Base-by-base conservation (phyloP, 2,888 invertebrate genomes). In the Leptinotarsa haldemani region DNA sequence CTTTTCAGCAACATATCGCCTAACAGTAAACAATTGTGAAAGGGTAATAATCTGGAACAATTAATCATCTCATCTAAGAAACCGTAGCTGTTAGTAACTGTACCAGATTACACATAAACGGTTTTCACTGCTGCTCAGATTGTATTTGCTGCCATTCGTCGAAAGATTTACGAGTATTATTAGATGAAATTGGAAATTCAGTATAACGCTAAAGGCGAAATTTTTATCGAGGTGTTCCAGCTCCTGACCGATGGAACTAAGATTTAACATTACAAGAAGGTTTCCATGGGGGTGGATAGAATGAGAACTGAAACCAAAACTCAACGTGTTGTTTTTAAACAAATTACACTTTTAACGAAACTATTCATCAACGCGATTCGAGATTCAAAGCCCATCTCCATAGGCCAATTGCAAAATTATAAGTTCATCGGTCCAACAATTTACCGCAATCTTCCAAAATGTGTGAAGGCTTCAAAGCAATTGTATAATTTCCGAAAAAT, bases 1-100 rank as follows among this genome's bases (percentile, higher is more conserved):
- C 53, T 56, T 1, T 56, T 20, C 52, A 25, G 53, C 67, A 30
- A 40, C n/a, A 30, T 66, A 52, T 66, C 47, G 67, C 46, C 46
- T 68, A 68, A 68, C 68, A 58, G 68, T 68, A 68, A 58, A 68
- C 56, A 20, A 56, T 46, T 53, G 65, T 65, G 56, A 68, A 72
- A 68, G 67, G 67, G 58, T 67, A 72, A 48, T 72, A 72, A 72
- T 72, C 72, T 72, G 50, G 16, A 72, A 68, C 67, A 63, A 72
- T 72, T 72, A 72, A 72, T 72, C 72, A 72, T 68, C 52, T 72
- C 63, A 72, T 72, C 66, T 68, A 16, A 56, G 47, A 56, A 52
- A 58, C 68, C 56, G 30, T 56, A 68, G 58, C 68, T 68, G 68
- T 68, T 68, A 56, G 56, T 68, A 68, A 68, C 68, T 68, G 68